Conservation (phyloP, 2,888 invertebrate genomes). For the Gari tellinella region DNA sequence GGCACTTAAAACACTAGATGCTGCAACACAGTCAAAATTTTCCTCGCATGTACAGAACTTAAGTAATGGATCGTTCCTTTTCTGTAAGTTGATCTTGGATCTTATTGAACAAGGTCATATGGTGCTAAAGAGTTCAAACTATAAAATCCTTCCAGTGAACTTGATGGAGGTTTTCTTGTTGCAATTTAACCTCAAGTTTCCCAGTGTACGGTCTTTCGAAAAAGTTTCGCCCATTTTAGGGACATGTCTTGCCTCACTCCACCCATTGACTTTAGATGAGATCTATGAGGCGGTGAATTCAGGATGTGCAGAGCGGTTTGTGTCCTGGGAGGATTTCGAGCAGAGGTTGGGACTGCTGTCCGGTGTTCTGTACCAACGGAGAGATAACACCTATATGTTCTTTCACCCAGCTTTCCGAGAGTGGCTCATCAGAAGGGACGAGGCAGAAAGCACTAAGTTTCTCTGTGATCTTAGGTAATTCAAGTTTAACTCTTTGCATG, state of each 20-base stretch:
- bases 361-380: conserved; percentile 94
- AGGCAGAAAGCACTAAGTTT: conserved; percentile 92
- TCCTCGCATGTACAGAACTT: conserved; percentile 93
- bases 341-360: conserved; percentile 93
- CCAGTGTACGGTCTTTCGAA: conserved; percentile 95
- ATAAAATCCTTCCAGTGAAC: conserved; percentile 87
- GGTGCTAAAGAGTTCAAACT: conserved; percentile 96
- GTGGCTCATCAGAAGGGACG: conserved; percentile 93
- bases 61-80: conserved; percentile 95
- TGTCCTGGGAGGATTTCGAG: conserved; percentile 96
- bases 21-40: conserved; percentile 86
- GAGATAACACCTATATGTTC: conserved; percentile 98
- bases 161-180: conserved; percentile 90
- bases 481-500: too few relatives aligned
- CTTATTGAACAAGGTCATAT: conserved; percentile 95
- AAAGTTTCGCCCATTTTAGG: conserved; percentile 93
- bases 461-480: conserved; percentile 93
- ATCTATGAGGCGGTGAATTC: conserved; percentile 97
- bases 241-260: conserved; percentile 95
- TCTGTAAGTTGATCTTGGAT: conserved; percentile 95
- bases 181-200: conserved; percentile 95
- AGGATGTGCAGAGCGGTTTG: conserved; percentile 90
- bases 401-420: conserved; percentile 99
- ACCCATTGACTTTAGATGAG: conserved; percentile 94
- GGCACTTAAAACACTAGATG: conserved; percentile 80